Percentiles rank a stretch among this genome's conserved stretches.
Evolutionary conservation across 1,140 invertebrate genomes (phyloP).

Genomic region (Chelonus insularis): DNA sequence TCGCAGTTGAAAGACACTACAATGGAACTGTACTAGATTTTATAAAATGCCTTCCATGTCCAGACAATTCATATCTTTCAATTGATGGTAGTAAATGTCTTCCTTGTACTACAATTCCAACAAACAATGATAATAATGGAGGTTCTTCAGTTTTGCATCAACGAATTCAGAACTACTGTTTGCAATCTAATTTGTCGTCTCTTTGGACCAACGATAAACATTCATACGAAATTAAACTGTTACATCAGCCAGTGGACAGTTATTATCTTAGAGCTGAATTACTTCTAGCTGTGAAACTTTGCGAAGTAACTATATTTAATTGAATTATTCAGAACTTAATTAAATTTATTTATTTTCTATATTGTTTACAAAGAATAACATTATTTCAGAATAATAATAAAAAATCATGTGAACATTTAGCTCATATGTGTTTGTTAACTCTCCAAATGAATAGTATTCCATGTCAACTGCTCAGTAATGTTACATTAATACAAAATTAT

Average conservation of each 20-base stretch:
- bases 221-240: constrained; percentile 52
- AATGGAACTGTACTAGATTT: constrained; percentile 49
- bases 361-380: constrained; percentile 53
- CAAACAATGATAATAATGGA: constrained; percentile 39
- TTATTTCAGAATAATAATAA: constrained; percentile 58
- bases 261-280: constrained; percentile 60
- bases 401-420: constrained; percentile 69
- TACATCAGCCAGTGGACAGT: constrained; percentile 52
- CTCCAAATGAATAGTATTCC: constrained; percentile 62
- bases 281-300: constrained; percentile 56
- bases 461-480: constrained; percentile 59
- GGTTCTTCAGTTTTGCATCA: constrained; percentile 39
- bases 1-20: constrained; percentile 57
- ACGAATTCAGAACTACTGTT: constrained; percentile 52
- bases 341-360: constrained; percentile 11
- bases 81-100: constrained; percentile 50
- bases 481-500: constrained; percentile 52
- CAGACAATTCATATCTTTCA: constrained; percentile 53
- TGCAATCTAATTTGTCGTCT: constrained; percentile 40
- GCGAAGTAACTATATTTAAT: constrained; percentile 56
- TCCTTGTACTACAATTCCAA: constrained; percentile 45
- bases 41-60: constrained; percentile 57
- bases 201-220: constrained; percentile 47
- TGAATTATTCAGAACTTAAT: constrained; percentile 9
- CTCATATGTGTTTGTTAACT: constrained; percentile 71